Percentiles rank a stretch among this genome's conserved stretches.
These are phyloP conservation scores for Sebastes trivittatus DNA, from an alignment of 2,797 vertebrate species.

Conservation along the genomic window DNA sequence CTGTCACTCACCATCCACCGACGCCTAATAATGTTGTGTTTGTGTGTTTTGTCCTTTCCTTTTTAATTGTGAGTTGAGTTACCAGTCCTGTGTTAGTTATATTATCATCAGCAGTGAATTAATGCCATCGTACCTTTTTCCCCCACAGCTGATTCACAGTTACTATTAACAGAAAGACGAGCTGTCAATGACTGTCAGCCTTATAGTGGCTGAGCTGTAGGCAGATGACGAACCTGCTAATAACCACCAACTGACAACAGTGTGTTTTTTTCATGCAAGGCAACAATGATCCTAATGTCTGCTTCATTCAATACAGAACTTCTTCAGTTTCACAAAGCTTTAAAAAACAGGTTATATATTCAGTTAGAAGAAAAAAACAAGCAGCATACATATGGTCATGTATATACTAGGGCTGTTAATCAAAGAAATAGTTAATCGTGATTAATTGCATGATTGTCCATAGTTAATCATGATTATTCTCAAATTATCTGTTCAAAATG, in stretches of 20 bases:
- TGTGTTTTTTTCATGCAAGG: conserved; percentile 1
- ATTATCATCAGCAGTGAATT: conserved; percentile 14
- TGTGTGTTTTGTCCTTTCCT: background rate
- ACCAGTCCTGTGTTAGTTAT: background rate
- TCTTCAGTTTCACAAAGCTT: background rate
- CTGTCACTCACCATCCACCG: conserved; percentile 23
- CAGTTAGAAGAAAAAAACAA: background rate
- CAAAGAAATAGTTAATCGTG: too few relatives aligned
- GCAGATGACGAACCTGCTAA: background rate
- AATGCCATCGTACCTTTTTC: background rate
- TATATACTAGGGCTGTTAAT: too few relatives aligned
- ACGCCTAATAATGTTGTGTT: background rate
- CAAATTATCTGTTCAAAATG: too few relatives aligned
- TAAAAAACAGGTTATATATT: background rate
- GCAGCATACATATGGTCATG: background rate
- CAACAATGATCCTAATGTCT: background rate
- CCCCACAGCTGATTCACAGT: conserved; percentile 1
- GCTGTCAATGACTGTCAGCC: conserved; percentile 34
- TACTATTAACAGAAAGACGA: conserved; percentile 22
- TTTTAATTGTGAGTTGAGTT: background rate
- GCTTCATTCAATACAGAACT: conserved; percentile 10
- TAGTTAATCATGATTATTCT: too few relatives aligned
- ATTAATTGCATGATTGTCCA: too few relatives aligned
- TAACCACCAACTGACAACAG: background rate
- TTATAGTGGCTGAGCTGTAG: conserved; percentile 13